Base-by-base conservation (phyloP, 2,113 vertebrate genomes). In the Chloropsis hardwickii region DNA sequence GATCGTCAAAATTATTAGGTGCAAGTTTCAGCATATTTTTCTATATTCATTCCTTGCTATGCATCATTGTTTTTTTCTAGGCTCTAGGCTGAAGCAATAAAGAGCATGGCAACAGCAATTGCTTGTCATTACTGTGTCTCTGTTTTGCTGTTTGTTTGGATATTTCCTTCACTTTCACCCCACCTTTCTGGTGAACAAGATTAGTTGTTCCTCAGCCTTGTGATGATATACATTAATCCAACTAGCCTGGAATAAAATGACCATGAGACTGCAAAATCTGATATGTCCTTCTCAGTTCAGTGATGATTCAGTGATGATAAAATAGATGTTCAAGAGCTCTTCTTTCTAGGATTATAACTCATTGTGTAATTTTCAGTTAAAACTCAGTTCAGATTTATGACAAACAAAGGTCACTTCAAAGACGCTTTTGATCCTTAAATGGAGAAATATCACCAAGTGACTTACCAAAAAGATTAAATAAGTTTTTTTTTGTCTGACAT, bases 201-300 rank as follows among this genome's bases (percentile, higher is more conserved):
- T 71, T 20, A 69, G 33, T 21, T 90, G 23, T 2, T 70, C n/a
- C 29, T 90, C 56, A 69, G 62, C 42, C 37, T 28, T 80, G 54
- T 66, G 71, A 53, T 28, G 33, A 80, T 33, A 82, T 17, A 65
- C 20, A 80, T n/a, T 80, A 87, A 80, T 81, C 50, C 81, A 85
- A 5, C 5, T 65, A 54, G 42, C 28, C 45, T 70, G 51, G 21
- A 48, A 88, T 39, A 42, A 94, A 92, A 90, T 66, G 71, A 61
- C 79, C 39, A 19, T 54, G 58, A 83, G 37, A 70, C 53, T 77
- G 67, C 71, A 95, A 82, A 90, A 94, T 65, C 54, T 61, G 69
- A 40, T 33, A 74, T 57, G 73, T 71, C 80, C 92, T 94, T 95
- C 91, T 94, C 69, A 94, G 88, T 39, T 89, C 94, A 95, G 51